A percentile compares a stretch with the other conserved stretches of the same genome.
Conservation (phyloP, 92 coral and sea anemone genomes). For the Metridium senile region DNA sequence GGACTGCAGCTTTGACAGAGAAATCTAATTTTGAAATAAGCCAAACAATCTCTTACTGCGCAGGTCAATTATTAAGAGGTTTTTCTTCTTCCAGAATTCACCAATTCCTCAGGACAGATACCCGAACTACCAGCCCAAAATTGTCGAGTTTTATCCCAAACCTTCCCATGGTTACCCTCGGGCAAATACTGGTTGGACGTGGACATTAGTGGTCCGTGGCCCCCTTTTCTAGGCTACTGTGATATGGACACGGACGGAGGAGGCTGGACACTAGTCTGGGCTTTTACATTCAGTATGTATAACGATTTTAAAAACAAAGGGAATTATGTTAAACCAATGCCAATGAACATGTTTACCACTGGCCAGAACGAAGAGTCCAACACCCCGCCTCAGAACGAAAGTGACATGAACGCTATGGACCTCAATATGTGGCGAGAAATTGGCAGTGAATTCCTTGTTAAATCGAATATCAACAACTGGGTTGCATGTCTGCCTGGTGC, state of each 20-base stretch:
- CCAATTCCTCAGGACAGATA: background rate
- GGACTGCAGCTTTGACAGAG: too few species aligned
- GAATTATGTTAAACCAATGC: constrained; percentile 41
- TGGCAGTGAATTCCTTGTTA: constrained; percentile 45
- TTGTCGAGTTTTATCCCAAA: background rate
- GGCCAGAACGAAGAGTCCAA: background rate
- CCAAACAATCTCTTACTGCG: too few species aligned
- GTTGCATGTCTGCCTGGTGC: constrained; percentile 29
- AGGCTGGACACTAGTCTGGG: constrained; percentile 61
- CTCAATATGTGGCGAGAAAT: constrained; percentile 22
- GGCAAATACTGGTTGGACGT: constrained; percentile 21
- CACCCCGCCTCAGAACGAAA: constrained; percentile 41
- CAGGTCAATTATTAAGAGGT: too few species aligned
- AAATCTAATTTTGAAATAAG: too few species aligned
- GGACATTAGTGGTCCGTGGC: background rate
- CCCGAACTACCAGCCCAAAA: background rate
- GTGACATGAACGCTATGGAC: constrained; percentile 41
- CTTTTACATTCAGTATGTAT: constrained; percentile 48
- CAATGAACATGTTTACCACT: constrained; percentile 21
- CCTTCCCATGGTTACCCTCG: background rate
- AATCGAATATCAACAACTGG: constrained; percentile 58
- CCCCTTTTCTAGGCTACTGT: constrained; percentile 39
- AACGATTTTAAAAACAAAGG: constrained; percentile 7
- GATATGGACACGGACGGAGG: constrained; percentile 48
- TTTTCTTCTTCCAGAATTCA: background rate